phyloP scores from a whole-genome alignment of 2,797 vertebrate species.

The Myotis myotis region DNA sequence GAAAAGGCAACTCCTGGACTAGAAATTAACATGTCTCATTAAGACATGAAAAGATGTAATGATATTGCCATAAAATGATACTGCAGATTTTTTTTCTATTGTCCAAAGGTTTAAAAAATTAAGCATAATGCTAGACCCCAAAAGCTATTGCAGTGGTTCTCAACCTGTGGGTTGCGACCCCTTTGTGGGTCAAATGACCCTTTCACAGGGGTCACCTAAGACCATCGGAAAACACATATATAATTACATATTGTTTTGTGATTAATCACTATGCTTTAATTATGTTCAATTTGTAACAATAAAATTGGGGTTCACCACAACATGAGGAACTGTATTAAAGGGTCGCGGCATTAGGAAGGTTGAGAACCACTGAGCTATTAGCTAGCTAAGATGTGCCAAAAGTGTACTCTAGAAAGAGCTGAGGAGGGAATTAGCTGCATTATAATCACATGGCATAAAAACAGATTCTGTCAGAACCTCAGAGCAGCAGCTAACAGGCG shows the following conservation, averaged over 20 bases:
- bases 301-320: too few species aligned
- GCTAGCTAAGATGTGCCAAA: not conserved
- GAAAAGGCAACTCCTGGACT: not conserved
- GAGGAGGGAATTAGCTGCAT: not conserved
- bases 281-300: too few species aligned
- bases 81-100: not conserved
- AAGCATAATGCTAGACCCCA: not conserved
- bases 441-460: not conserved
- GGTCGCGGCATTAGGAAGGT: too few species aligned
- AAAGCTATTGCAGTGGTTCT: not conserved
- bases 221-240: too few species aligned
- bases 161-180: too few species aligned
- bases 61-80: not conserved
- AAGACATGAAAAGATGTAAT: not conserved
- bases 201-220: too few species aligned
- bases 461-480: not conserved
- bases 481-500: not conserved
- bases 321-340: too few species aligned
- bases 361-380: not conserved
- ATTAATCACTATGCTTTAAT: too few species aligned
- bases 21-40: not conserved
- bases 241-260: too few species aligned
- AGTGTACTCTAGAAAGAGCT: not conserved
- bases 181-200: too few species aligned
- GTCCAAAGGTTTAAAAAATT: not conserved